Evolutionary conservation across 2,797 vertebrate species (phyloP).

Genomic region (Acanthiza pusilla): DNA sequence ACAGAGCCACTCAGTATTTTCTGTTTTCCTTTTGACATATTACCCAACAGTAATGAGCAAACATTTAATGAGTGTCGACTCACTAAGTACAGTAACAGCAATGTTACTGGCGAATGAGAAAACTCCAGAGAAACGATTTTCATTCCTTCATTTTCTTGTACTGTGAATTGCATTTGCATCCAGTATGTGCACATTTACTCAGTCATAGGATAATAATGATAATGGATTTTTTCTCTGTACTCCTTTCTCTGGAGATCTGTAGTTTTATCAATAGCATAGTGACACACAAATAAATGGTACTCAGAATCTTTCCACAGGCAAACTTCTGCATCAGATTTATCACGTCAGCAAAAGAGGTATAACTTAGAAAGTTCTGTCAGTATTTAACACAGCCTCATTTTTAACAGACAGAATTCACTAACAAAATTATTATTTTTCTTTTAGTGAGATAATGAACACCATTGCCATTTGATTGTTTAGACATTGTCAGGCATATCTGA

Average conservation of each 20-base stretch:
- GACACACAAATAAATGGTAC: conserved; percentile 59
- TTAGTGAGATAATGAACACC: background rate
- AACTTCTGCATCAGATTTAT: conserved; percentile 59
- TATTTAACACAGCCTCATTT: conserved; percentile 28
- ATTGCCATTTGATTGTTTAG: conserved; percentile 29
- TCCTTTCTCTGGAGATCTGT: conserved; percentile 42
- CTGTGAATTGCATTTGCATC: conserved; percentile 33
- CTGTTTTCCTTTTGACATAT: conserved; percentile 3
- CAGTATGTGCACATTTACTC: conserved; percentile 42
- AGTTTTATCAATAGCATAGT: conserved; percentile 23
- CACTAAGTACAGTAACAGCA: conserved; percentile 7
- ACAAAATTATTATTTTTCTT: background rate
- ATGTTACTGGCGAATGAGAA: conserved; percentile 14
- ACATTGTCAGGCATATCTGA: conserved; percentile 45
- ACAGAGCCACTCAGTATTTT: background rate
- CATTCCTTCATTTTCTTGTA: conserved; percentile 36
- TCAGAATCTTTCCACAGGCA: conserved; percentile 44
- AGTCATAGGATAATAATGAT: conserved; percentile 33
- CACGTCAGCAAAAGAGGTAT: background rate
- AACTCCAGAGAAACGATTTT: conserved; percentile 15
- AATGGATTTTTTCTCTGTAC: conserved; percentile 41
- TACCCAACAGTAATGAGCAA: conserved; percentile 49
- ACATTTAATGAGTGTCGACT: conserved; percentile 33
- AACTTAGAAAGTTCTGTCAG: conserved; percentile 44
- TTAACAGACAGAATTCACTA: conserved; percentile 21